Evolutionary conservation across 2,888 invertebrate species (phyloP).

Genomic region (Conomelus anceps): DNA sequence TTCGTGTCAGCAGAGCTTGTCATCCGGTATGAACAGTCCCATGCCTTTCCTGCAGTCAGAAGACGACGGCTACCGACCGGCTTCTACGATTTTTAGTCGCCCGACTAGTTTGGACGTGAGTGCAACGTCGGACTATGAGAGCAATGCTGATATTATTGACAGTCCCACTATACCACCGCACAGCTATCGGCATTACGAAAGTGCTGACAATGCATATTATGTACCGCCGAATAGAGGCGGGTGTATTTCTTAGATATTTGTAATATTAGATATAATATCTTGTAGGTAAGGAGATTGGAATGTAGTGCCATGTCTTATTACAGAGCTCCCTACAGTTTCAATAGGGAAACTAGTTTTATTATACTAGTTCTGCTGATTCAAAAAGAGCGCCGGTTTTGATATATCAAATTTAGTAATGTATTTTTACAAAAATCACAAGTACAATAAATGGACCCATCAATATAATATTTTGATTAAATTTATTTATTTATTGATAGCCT

Average conservation of each 20-base stretch:
- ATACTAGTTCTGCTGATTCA: too few species aligned
- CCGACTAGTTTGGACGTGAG: constrained; percentile 25
- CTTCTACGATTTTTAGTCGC: constrained; percentile 8
- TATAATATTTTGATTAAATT: too few species aligned
- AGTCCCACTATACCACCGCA: constrained; percentile 26
- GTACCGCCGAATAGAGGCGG: constrained; percentile 22
- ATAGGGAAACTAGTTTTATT: too few species aligned
- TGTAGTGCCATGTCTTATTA: too few species aligned
- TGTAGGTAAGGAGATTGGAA: too few species aligned
- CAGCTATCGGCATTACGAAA: constrained; percentile 26
- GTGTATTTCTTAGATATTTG: constrained; percentile 25
- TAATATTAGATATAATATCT: too few species aligned
- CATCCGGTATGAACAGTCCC: constrained; percentile 14
- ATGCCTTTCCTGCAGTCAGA: constrained; percentile 18
- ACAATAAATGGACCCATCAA: too few species aligned
- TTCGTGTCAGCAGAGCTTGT: constrained; percentile 20
- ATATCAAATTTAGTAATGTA: too few species aligned
- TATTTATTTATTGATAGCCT: too few species aligned
- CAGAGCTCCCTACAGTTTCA: too few species aligned
- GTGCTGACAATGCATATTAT: constrained; percentile 23
- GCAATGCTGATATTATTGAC: constrained; percentile 30
- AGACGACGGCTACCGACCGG: constrained; percentile 1
- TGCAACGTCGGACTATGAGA: constrained; percentile 31
- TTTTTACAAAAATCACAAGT: too few species aligned
- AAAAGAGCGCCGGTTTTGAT: too few species aligned